Evolutionary conservation across 2,888 invertebrate genomes (phyloP).

Genomic region (Sarcophaga caerulescens): DNA sequence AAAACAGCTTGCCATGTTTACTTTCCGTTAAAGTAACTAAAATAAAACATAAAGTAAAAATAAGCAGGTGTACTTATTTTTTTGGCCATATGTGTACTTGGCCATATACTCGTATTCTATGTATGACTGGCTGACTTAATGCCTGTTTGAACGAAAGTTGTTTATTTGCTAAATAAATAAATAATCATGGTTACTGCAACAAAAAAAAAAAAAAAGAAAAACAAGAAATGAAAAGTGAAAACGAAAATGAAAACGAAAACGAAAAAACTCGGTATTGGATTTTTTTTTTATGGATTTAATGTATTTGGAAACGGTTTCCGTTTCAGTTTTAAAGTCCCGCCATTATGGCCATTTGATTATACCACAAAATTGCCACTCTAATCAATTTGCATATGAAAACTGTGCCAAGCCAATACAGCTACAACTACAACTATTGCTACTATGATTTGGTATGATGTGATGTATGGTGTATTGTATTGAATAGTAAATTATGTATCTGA

Average conservation of each 20-base stretch:
- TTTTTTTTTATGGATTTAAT: too few species aligned
- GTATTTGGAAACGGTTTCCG: not conserved
- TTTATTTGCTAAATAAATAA: slow-evolving; percentile 43
- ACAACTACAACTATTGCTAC: not conserved
- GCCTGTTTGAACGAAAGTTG: slow-evolving; percentile 15
- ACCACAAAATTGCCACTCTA: slow-evolving; percentile 6
- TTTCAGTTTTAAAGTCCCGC: not conserved
- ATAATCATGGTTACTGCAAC: not conserved
- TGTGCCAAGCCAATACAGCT: slow-evolving; percentile 23
- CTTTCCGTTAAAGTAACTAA: too few species aligned
- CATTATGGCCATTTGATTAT: not conserved
- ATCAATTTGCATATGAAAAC: slow-evolving; percentile 51
- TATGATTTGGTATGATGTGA: not conserved
- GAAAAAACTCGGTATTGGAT: too few species aligned
- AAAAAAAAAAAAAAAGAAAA: not conserved
- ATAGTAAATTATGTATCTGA: too few species aligned
- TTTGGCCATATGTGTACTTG: too few species aligned
- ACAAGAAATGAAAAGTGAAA: slow-evolving; percentile 20
- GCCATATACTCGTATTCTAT: too few species aligned
- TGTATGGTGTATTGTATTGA: too few species aligned
- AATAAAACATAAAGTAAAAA: too few species aligned
- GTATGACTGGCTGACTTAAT: not conserved
- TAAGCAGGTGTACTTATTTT: too few species aligned
- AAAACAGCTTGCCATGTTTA: too few species aligned
- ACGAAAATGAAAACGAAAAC: not conserved